A percentile compares a stretch with the other conserved stretches of the same genome.
Evolutionary conservation across 2,888 invertebrate genomes (phyloP).

Genomic region (Ichneumon xanthorius): DNA sequence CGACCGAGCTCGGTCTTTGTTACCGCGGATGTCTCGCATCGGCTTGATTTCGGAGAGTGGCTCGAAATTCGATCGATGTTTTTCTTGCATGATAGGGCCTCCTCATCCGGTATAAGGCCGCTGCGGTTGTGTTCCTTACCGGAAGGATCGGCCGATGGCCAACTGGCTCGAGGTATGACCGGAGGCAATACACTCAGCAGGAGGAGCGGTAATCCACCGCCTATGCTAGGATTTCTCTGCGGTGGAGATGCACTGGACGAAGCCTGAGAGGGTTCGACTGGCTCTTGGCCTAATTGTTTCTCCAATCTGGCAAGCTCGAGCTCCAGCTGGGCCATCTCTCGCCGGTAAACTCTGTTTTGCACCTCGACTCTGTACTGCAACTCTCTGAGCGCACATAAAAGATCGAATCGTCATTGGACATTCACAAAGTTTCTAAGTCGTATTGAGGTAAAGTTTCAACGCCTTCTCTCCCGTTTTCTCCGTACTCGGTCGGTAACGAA

Average conservation of each 20-base stretch:
- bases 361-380: slow-evolving; percentile 95
- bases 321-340: slow-evolving; percentile 92
- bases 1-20: background rate
- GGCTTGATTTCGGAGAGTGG: background rate
- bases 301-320: slow-evolving; percentile 92
- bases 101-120: background rate
- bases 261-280: slow-evolving; percentile 85
- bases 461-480: background rate
- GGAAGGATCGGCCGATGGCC: slow-evolving; percentile 90
- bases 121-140: slow-evolving; percentile 75
- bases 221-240: slow-evolving; percentile 89
- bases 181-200: slow-evolving; percentile 91
- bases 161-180: slow-evolving; percentile 91
- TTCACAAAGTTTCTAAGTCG: background rate
- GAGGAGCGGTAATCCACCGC: slow-evolving; percentile 90
- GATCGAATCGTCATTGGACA: background rate
- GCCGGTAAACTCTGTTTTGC: slow-evolving; percentile 95
- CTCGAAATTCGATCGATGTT: background rate
- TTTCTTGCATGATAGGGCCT: slow-evolving; percentile 30
- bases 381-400: slow-evolving; percentile 85
- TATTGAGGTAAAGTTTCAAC: background rate
- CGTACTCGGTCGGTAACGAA: background rate
- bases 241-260: slow-evolving; percentile 87
- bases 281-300: slow-evolving; percentile 88
- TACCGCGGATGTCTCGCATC: background rate